phyloP scores from a whole-genome alignment of 2,113 vertebrate genomes.

The Pseudolaguvia tuberculata region DNA sequence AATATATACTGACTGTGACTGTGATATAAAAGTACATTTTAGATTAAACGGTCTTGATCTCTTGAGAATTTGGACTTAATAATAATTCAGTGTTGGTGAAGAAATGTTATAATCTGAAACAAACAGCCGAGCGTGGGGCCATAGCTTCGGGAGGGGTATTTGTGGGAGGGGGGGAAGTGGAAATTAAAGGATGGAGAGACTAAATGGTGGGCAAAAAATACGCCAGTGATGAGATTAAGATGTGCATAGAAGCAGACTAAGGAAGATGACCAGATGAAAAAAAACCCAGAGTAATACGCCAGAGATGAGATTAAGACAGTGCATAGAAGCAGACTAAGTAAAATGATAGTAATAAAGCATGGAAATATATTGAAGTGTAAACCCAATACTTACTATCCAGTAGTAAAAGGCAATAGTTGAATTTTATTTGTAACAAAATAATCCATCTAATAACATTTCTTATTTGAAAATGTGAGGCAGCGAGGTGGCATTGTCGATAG shows the following conservation, averaged over 20 bases:
- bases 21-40: constrained; percentile 25
- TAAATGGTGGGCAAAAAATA: not conserved
- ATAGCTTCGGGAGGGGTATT: constrained; percentile 44
- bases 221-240: not conserved
- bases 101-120: constrained; percentile 56
- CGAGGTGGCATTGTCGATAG: no score
- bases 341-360: not conserved
- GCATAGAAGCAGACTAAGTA: not conserved
- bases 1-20: not conserved
- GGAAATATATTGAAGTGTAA: not conserved
- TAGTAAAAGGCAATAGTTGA: no score
- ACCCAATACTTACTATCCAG: not conserved
- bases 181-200: constrained; percentile 4
- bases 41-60: constrained; percentile 49
- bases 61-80: constrained; percentile 55
- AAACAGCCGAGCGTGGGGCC: constrained; percentile 31
- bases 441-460: not conserved
- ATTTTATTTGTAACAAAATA: no score
- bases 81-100: constrained; percentile 62
- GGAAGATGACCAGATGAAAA: not conserved
- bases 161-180: constrained; percentile 5
- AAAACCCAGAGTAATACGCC: not conserved
- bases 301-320: not conserved
- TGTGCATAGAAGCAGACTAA: not conserved
- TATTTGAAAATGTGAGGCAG: not conserved